Percentiles rank a stretch among this genome's conserved stretches.
phyloP scores from a whole-genome alignment of 2,797 vertebrate species.

The Gadopsis bispinosus region DNA sequence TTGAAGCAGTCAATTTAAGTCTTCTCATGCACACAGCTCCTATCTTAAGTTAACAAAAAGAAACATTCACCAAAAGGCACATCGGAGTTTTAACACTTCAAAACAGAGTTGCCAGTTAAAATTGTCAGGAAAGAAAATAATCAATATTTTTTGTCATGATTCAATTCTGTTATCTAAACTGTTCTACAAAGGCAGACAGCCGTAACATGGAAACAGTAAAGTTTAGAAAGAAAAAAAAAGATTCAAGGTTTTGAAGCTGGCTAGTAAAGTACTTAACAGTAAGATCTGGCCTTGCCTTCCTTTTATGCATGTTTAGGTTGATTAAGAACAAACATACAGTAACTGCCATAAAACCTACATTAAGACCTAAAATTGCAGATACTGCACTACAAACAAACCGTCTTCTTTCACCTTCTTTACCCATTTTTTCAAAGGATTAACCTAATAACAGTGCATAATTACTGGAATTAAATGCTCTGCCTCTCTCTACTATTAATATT shows the following conservation, averaged over 20 bases:
- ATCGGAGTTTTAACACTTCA: constrained; percentile 31
- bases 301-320: constrained; percentile 4
- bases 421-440: background rate
- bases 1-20: constrained; percentile 48
- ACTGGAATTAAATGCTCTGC: background rate
- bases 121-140: background rate
- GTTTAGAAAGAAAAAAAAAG: background rate
- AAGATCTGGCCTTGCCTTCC: background rate
- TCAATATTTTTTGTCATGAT: constrained; percentile 2
- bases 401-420: background rate
- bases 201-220: background rate
- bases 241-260: constrained; percentile 4
- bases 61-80: constrained; percentile 8
- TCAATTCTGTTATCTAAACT: constrained; percentile 2
- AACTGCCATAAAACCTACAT: background rate
- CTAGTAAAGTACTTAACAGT: background rate
- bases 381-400: background rate
- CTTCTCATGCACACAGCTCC: constrained; percentile 53
- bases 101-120: constrained; percentile 32
- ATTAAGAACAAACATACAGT: background rate
- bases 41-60: constrained; percentile 18
- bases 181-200: background rate
- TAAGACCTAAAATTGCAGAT: background rate
- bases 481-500: background rate
- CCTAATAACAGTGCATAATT: background rate